These are phyloP conservation scores for Platycnemis pennipes DNA, from an alignment of 2,888 invertebrate genomes.

Conservation along the genomic window DNA sequence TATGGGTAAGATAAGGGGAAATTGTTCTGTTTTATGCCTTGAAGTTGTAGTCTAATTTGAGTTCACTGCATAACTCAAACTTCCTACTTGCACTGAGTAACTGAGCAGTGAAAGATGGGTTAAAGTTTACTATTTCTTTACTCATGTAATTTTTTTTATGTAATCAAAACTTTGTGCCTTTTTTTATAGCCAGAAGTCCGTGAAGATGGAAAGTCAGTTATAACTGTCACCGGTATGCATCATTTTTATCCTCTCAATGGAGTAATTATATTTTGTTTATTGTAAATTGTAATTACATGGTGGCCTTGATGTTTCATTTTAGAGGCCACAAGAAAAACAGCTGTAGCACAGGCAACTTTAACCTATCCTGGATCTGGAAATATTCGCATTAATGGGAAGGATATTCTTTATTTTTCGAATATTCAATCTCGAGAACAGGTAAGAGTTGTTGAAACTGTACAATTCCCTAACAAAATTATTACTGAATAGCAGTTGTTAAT, in stretches of 20 bases:
- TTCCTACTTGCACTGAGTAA: too few relatives aligned
- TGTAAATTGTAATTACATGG: not conserved
- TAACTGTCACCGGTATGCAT: slow-evolving; percentile 84
- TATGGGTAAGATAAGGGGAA: too few relatives aligned
- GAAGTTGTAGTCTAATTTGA: too few relatives aligned
- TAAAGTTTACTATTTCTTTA: too few relatives aligned
- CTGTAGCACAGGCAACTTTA: slow-evolving; percentile 90
- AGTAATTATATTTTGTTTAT: slow-evolving; percentile 63
- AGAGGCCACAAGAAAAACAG: slow-evolving; percentile 82
- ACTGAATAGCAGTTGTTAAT: too few relatives aligned
- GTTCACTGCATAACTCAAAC: too few relatives aligned
- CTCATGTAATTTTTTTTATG: too few relatives aligned
- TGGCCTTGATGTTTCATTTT: slow-evolving; percentile 69
- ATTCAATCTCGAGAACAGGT: slow-evolving; percentile 90
- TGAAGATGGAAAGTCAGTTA: slow-evolving; percentile 85
- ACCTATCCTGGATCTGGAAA: slow-evolving; percentile 91
- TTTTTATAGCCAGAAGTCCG: slow-evolving; percentile 83
- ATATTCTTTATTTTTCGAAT: slow-evolving; percentile 87
- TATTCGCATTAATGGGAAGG: slow-evolving; percentile 89
- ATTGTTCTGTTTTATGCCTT: too few relatives aligned
- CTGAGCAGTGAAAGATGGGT: too few relatives aligned
- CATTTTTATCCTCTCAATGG: slow-evolving; percentile 68
- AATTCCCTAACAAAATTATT: too few relatives aligned
- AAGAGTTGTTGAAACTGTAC: slow-evolving; percentile 62
- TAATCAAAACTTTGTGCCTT: slow-evolving; percentile 45